phyloP scores from a whole-genome alignment of 2,797 vertebrate genomes.

The Tauraco hartlaubi region DNA sequence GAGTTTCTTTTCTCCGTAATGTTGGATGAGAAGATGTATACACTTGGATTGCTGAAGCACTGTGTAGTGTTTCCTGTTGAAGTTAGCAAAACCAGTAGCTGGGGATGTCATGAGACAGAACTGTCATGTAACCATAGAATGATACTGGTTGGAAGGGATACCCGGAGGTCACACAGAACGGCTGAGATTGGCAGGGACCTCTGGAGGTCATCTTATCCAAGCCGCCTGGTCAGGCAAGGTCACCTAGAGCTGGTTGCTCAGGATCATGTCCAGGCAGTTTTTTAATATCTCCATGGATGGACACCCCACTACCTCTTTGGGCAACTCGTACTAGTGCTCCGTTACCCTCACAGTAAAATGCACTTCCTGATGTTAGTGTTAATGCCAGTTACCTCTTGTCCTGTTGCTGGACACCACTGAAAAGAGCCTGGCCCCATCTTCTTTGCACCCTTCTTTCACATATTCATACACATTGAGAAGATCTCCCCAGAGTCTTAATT shows the following conservation, averaged over 20 bases:
- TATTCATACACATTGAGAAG: neutral
- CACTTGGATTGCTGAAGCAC: neutral
- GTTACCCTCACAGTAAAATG: neutral
- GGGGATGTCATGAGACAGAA: neutral
- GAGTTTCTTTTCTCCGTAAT: neutral
- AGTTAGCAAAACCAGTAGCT: neutral
- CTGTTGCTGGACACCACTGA: neutral
- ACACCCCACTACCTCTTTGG: neutral
- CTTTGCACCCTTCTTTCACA: neutral
- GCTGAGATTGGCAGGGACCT: neutral
- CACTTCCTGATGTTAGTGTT: neutral
- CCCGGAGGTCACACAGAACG: neutral
- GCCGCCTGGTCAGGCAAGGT: neutral
- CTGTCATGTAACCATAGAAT: neutral
- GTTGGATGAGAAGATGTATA: neutral
- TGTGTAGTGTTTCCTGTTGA: neutral
- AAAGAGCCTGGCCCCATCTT: neutral
- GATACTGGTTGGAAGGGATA: fast-evolving
- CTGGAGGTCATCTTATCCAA: neutral
- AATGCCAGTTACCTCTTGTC: neutral
- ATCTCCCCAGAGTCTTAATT: neutral
- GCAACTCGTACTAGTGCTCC: neutral
- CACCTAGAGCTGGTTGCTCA: neutral
- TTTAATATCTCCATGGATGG: neutral
- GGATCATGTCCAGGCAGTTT: neutral